phyloP scores from a whole-genome alignment of 2,113 vertebrate species.

The Leptosomus discolor region DNA sequence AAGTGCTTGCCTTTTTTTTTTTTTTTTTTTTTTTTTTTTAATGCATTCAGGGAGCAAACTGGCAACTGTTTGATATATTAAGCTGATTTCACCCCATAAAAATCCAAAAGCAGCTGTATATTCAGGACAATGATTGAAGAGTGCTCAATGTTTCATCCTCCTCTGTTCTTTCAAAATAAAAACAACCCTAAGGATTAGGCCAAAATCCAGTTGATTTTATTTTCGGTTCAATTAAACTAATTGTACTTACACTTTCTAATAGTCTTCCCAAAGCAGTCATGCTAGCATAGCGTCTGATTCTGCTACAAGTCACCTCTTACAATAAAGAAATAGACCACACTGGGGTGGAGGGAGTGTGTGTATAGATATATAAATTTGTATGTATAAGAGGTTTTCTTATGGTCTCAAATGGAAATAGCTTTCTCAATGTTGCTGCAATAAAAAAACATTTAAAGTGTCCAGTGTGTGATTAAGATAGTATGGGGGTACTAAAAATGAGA shows the following conservation, averaged over 20 bases:
- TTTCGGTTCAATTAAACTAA: background rate
- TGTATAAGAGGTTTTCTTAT: background rate
- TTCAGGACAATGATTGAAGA: background rate
- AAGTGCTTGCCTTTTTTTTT: no score
- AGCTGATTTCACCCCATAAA: background rate
- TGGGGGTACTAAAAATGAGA: background rate
- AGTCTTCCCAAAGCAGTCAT: background rate
- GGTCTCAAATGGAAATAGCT: background rate
- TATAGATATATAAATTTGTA: background rate
- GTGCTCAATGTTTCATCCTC: background rate
- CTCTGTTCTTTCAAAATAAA: background rate
- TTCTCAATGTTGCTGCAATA: background rate
- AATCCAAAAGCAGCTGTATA: background rate
- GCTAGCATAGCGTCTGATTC: background rate
- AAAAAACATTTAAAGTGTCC: background rate
- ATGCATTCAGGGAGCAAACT: background rate
- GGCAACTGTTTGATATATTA: background rate
- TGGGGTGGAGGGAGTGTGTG: fast-evolving
- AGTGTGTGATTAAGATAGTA: background rate
- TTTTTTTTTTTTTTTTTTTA: background rate
- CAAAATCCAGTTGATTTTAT: background rate
- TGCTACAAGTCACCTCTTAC: background rate
- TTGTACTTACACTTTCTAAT: background rate
- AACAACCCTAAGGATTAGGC: background rate
- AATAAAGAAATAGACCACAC: background rate